Evolutionary conservation across 1,140 invertebrate species (phyloP).

Genomic region (Oncopodura yosiiana): DNA sequence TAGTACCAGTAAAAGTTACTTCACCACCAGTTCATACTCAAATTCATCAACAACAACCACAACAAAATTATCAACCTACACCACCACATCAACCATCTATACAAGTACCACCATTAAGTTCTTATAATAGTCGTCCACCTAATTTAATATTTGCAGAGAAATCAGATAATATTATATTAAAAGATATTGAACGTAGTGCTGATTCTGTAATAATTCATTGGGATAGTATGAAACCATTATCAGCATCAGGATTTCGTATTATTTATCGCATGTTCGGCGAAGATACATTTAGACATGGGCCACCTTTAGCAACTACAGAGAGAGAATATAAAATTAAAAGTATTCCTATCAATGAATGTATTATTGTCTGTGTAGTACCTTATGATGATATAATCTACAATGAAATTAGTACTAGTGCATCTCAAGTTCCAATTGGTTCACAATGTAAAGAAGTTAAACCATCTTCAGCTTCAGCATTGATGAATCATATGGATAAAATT

Average conservation of each 20-base stretch:
- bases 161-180: conserved; percentile 64
- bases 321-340: conserved; percentile 85
- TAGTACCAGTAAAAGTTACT: conserved; percentile 15
- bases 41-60: neutral
- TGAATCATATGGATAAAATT: conserved; percentile 81
- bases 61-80: conserved; percentile 4
- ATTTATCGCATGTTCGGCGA: conserved; percentile 84
- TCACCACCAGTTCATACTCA: neutral
- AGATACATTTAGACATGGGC: conserved; percentile 76
- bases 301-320: conserved; percentile 73
- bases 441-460: conserved; percentile 77
- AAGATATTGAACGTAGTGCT: conserved; percentile 71
- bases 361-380: conserved; percentile 82
- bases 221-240: conserved; percentile 42
- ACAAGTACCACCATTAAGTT: neutral
- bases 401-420: conserved; percentile 30
- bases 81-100: conserved; percentile 1
- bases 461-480: conserved; percentile 43
- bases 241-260: conserved; percentile 66
- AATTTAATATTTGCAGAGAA: conserved; percentile 35
- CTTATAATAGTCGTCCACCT: conserved; percentile 11
- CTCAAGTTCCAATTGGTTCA: conserved; percentile 41
- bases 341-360: conserved; percentile 79
- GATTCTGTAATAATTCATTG: conserved; percentile 82
- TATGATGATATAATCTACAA: conserved; percentile 55